These are phyloP conservation scores for Choloepus didactylus DNA, from an alignment of 2,797 vertebrate genomes.

Conservation along the genomic window DNA sequence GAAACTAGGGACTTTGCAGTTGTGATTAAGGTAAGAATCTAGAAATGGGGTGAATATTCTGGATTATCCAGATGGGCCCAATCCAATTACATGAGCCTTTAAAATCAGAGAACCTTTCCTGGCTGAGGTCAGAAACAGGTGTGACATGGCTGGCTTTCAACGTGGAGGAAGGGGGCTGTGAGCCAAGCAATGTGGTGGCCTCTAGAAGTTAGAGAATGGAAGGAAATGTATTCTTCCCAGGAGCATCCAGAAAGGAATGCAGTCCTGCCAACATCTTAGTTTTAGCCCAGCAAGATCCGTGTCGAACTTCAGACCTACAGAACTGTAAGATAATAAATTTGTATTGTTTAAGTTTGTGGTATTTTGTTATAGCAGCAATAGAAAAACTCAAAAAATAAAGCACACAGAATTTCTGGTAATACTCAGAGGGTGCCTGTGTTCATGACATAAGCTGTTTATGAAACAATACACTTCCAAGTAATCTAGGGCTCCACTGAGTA, in stretches of 20 bases:
- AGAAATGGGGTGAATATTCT: neutral
- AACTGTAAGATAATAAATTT: neutral
- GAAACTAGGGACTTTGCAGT: neutral
- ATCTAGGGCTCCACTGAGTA: neutral
- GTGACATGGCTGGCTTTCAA: neutral
- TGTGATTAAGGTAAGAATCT: neutral
- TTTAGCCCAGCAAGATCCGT: neutral
- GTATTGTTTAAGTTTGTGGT: neutral
- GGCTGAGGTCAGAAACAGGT: neutral
- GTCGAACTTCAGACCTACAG: neutral
- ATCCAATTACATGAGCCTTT: neutral
- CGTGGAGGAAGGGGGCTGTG: neutral
- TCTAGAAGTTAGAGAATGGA: neutral
- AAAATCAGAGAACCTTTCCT: neutral
- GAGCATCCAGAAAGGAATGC: neutral
- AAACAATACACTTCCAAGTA: neutral
- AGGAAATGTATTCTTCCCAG: neutral
- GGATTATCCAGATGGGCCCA: neutral
- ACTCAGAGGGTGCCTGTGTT: neutral
- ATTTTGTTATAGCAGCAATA: neutral
- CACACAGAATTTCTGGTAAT: neutral
- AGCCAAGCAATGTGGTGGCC: neutral
- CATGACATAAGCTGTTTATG: neutral
- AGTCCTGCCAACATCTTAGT: neutral
- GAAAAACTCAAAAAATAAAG: neutral